A percentile compares a stretch with the other conserved stretches of the same genome.
These are phyloP conservation scores for Bombyx mori DNA, from an alignment of 1,140 invertebrate genomes.

Conservation along the genomic window ASM3026992v2 NC_085121.1:18435001-18435500, in stretches of 20 bases:
- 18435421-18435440: conserved; percentile 26
- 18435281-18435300: conserved; percentile 45
- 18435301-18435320: conserved; percentile 37
- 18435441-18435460: conserved; percentile 48
- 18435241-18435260: conserved; percentile 48
- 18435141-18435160: conserved; percentile 19
- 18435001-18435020: no score
- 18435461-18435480: conserved; percentile 47
- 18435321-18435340: conserved; percentile 32
- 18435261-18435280: conserved; percentile 40
- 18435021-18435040: no score
- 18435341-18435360: conserved; percentile 49
- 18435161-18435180: conserved; percentile 45
- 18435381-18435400: conserved; percentile 40
- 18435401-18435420: conserved; percentile 36
- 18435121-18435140: no score
- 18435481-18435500: conserved; percentile 7
- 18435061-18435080: no score
- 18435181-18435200: conserved; percentile 36
- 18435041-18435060: no score
- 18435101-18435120: no score
- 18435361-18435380: conserved; percentile 58
- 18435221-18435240: conserved; percentile 26
- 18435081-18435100: no score
- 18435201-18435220: conserved; percentile 22